Conservation (phyloP, 1,140 invertebrate genomes). For the Drosophila melanica region DNA sequence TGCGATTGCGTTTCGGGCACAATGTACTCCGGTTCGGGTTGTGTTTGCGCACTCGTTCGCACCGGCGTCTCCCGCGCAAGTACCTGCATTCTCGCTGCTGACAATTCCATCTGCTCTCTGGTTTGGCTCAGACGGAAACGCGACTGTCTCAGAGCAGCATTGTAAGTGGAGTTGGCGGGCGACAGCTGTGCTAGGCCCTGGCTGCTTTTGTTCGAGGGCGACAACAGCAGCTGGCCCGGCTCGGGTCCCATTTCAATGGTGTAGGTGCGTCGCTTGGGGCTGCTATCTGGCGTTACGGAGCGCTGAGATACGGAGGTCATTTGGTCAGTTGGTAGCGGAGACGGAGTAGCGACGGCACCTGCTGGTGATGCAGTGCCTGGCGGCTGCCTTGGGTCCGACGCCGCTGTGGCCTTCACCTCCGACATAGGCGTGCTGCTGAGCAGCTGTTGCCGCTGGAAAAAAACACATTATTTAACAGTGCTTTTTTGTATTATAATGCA, state of each 20-base stretch:
- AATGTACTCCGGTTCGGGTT: conserved; percentile 32
- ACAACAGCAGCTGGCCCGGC: conserved; percentile 34
- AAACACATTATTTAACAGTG: too few species aligned
- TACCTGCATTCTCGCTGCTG: not conserved
- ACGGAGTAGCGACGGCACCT: too few species aligned
- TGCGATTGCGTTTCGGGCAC: conserved; percentile 65
- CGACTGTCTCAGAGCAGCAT: not conserved
- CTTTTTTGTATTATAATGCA: not conserved
- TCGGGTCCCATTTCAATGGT: conserved; percentile 38
- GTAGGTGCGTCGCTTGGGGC: conserved; percentile 15
- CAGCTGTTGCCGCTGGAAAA: conserved; percentile 28
- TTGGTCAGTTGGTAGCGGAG: not conserved
- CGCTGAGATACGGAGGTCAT: conserved; percentile 10
- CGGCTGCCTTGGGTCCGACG: too few species aligned
- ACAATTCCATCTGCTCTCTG: not conserved
- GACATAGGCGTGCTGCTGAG: conserved; percentile 50
- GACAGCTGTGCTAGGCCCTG: not conserved
- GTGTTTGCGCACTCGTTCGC: not conserved
- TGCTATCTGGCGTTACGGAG: not conserved
- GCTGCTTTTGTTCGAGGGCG: conserved; percentile 4
- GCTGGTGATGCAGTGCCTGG: not conserved
- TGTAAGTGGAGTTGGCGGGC: not conserved
- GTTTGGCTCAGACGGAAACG: not conserved
- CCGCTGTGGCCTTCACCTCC: not conserved
- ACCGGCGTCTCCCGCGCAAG: conserved; percentile 32